phyloP scores from a whole-genome alignment of 2,888 invertebrate genomes.

The Melolontha melolontha region DNA sequence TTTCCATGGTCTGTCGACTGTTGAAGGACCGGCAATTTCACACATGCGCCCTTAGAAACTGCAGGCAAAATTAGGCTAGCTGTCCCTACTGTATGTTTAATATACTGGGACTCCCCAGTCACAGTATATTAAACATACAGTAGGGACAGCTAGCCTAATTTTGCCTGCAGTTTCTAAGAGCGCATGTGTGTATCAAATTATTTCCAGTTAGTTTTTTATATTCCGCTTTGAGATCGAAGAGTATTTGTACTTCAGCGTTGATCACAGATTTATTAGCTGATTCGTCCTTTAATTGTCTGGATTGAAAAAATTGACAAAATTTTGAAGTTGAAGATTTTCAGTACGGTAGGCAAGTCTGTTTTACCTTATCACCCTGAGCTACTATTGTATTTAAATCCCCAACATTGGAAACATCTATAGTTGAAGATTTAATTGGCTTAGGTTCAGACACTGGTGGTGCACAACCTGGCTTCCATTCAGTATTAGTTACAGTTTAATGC shows the following conservation, averaged over 20 bases:
- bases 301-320: background rate
- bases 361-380: constrained; percentile 66
- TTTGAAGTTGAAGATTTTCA: too few species aligned
- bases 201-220: constrained; percentile 70
- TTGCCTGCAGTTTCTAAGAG: too few species aligned
- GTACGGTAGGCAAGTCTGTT: background rate
- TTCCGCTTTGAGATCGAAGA: constrained; percentile 70
- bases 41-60: too few species aligned
- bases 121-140: too few species aligned
- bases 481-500: constrained; percentile 69
- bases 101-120: too few species aligned
- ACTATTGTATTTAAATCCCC: constrained; percentile 57
- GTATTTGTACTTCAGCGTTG: constrained; percentile 69
- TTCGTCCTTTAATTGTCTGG: constrained; percentile 66
- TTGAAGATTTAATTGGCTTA: constrained; percentile 5
- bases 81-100: too few species aligned
- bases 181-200: too few species aligned
- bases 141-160: too few species aligned
- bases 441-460: constrained; percentile 1
- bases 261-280: constrained; percentile 69
- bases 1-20: too few species aligned
- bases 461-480: constrained; percentile 71
- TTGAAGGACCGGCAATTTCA: too few species aligned
- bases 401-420: constrained; percentile 12
- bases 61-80: too few species aligned